Percentiles rank a stretch among this genome's conserved stretches.
Evolutionary conservation across 2,888 invertebrate genomes (phyloP).

Genomic region (Patella ulyssiponensis): DNA sequence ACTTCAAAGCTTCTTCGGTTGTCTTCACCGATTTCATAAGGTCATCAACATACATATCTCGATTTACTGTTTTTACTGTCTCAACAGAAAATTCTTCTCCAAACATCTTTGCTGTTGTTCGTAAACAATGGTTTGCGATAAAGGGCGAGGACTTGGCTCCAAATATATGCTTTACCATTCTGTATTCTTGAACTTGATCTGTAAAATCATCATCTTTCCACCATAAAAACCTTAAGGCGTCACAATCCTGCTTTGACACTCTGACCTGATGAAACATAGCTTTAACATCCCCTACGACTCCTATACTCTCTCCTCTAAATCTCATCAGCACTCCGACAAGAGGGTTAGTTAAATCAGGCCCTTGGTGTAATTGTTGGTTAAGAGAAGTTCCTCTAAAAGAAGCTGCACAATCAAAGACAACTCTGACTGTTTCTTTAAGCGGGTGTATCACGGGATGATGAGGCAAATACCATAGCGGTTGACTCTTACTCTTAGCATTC

Average conservation of each 20-base stretch:
- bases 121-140: constrained; percentile 14
- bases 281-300: constrained; percentile 36
- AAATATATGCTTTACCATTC: constrained; percentile 32
- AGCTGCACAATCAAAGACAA: not conserved
- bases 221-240: constrained; percentile 29
- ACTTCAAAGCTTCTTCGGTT: too few relatives aligned
- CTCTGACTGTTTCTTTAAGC: constrained; percentile 10
- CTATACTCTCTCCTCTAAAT: constrained; percentile 34
- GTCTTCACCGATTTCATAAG: too few relatives aligned
- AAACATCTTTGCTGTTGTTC: too few relatives aligned
- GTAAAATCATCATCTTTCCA: constrained; percentile 18
- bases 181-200: constrained; percentile 13
- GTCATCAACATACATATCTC: too few relatives aligned
- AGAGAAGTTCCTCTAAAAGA: constrained; percentile 20
- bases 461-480: too few relatives aligned
- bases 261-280: constrained; percentile 38
- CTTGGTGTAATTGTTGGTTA: constrained; percentile 35
- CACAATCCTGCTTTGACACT: constrained; percentile 26
- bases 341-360: constrained; percentile 41
- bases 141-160: constrained; percentile 41
- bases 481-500: too few relatives aligned
- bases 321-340: constrained; percentile 40
- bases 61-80: too few relatives aligned
- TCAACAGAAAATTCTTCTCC: too few relatives aligned
- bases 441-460: constrained; percentile 17